Evolutionary conservation across 2,113 vertebrate species (phyloP), one percentile per base, ranked within the genome.

Genomic region (Paratilapia polleni): DNA sequence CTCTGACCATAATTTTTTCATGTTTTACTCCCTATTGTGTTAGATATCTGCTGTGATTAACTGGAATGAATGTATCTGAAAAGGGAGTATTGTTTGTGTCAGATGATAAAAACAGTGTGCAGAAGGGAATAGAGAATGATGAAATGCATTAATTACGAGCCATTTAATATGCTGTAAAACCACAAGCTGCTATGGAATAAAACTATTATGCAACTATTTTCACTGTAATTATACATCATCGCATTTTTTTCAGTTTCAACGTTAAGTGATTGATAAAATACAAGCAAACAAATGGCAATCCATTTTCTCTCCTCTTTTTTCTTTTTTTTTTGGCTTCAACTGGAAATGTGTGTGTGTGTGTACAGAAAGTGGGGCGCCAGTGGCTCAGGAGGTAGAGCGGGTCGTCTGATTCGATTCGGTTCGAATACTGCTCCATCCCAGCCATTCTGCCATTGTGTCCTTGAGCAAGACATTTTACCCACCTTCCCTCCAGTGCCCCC

Each of bases 131-230:
- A 28, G 36, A 60, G 49, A 58, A 77, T 66, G 76, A 88, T 20
- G 36, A 61, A 82, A 74, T 8, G 10, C 68, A 78, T 80, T 15
- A 54, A 66, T 87, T 47, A 63, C 58, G n/a, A 58, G 2, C 5
- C 54, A 74, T 77, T 78, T 82, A 59, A 88, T 57, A 36, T n/a
- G 56, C 28, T 56, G 31, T 54, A 24, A 81, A 47, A 43, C 47
- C 12, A 17, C 43, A 77, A 73, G 57, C 63, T 73, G 36, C 56
- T 77, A 52, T 73, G 31, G 60, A 80, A 49, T 31, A 68, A 83
- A 80, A 81, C 31, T 36, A 63, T 59, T 59, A 59, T 15, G 13
- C 24, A 28, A 59, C 57, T 26, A 59, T 59, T 59, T 59, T 59
- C 24, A 59, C 12, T 59, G 5, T 26, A 59, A 59, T 59, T 59